A percentile compares a stretch with the other conserved stretches of the same genome.
Conservation (phyloP, 2,888 invertebrate species). For the Dioctria linearis region DNA sequence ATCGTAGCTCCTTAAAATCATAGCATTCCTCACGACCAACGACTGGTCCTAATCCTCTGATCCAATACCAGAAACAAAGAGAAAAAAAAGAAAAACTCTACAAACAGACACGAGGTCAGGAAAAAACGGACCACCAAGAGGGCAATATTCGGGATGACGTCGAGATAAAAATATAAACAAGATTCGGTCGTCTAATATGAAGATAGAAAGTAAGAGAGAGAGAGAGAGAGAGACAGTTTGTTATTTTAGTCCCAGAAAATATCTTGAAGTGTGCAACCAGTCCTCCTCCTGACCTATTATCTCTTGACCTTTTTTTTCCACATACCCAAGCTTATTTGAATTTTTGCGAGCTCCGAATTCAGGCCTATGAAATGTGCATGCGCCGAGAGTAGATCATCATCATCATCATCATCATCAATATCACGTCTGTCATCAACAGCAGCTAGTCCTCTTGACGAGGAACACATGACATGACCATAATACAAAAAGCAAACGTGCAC, state of each 20-base stretch:
- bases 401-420: not conserved
- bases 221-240: slow-evolving; percentile 18
- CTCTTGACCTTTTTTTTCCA: not conserved
- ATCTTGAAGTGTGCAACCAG: slow-evolving; percentile 16
- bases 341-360: not conserved
- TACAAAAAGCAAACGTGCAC: not conserved
- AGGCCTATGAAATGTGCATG: not conserved
- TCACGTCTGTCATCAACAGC: slow-evolving; percentile 28
- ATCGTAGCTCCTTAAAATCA: slow-evolving; percentile 29
- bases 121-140: slow-evolving; percentile 48
- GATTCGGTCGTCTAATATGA: not conserved
- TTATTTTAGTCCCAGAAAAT: slow-evolving; percentile 14
- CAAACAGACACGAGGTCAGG: slow-evolving; percentile 28
- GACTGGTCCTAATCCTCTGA: slow-evolving; percentile 37
- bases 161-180: slow-evolving; percentile 47
- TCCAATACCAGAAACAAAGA: slow-evolving; percentile 13
- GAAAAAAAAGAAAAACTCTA: not conserved
- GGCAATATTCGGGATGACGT: slow-evolving; percentile 34
- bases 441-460: slow-evolving; percentile 8
- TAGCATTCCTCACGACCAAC: slow-evolving; percentile 5
- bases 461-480: not conserved
- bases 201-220: not conserved
- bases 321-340: not conserved
- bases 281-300: slow-evolving; percentile 17
- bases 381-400: not conserved